These are phyloP conservation scores for Orbicella faveolata DNA, from an alignment of 64 coral and sea anemone genomes.

Conservation along the genomic window DNA sequence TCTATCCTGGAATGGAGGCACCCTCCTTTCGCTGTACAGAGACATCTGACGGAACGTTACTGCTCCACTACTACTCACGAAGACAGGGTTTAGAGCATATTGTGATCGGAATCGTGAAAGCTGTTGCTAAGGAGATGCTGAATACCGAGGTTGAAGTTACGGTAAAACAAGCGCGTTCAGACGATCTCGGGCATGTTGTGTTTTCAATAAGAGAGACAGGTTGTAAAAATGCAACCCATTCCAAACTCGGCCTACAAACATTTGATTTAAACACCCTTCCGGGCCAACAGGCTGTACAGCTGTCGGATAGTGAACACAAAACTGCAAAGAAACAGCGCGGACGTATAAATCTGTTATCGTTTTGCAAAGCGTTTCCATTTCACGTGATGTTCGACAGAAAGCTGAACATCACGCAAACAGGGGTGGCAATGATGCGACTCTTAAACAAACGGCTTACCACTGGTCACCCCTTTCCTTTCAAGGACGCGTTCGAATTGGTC, in stretches of 20 bases:
- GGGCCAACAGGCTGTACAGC: neutral
- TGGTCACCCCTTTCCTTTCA: constrained; percentile 68
- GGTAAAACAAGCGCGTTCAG: constrained; percentile 49
- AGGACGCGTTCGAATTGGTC: constrained; percentile 74
- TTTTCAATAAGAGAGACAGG: constrained; percentile 79
- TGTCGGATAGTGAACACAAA: neutral
- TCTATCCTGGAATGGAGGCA: constrained; percentile 97
- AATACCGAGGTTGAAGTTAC: constrained; percentile 72
- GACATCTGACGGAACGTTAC: constrained; percentile 69
- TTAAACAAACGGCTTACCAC: constrained; percentile 62
- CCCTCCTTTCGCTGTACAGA: constrained; percentile 97
- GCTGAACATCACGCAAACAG: constrained; percentile 79
- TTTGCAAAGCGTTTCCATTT: constrained; percentile 97
- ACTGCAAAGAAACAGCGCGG: constrained; percentile 26
- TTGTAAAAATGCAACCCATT: constrained; percentile 59
- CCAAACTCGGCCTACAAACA: constrained; percentile 90
- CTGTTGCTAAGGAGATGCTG: constrained; percentile 80
- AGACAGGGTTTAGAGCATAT: constrained; percentile 84
- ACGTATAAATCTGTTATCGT: constrained; percentile 82
- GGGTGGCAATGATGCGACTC: constrained; percentile 72
- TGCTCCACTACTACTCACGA: constrained; percentile 91
- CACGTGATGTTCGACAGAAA: constrained; percentile 93
- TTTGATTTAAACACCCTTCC: constrained; percentile 46
- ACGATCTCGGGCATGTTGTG: constrained; percentile 66
- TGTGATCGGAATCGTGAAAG: constrained; percentile 95